Conservation (phyloP, 2,797 vertebrate species). For the Tragelaphus eurycerus region DNA sequence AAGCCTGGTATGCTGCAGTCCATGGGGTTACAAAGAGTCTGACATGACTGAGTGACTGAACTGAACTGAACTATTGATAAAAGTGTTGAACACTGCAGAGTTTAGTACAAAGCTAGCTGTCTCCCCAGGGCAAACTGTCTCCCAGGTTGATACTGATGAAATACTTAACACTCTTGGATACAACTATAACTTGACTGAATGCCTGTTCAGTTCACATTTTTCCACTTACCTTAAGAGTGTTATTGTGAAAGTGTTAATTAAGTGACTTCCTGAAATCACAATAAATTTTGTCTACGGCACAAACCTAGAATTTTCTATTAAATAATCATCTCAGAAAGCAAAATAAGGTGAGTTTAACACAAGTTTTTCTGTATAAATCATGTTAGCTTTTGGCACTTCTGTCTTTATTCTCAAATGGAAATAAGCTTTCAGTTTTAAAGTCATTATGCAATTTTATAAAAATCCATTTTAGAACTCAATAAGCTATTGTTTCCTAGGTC, state of each 20-base stretch:
- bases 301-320: not conserved
- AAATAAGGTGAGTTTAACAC: not conserved
- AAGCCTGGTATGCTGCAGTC: not conserved
- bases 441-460: not conserved
- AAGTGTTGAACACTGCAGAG: not conserved
- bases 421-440: not conserved
- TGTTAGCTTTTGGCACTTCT: not conserved
- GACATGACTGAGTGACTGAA: not conserved
- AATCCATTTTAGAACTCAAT: not conserved
- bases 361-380: not conserved
- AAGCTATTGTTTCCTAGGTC: not conserved
- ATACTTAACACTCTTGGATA: not conserved
- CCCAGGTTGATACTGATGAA: not conserved
- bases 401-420: not conserved
- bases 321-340: slow-evolving; percentile 1
- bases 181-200: not conserved
- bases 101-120: not conserved
- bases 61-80: not conserved
- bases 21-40: not conserved
- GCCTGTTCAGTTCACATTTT: not conserved
- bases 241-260: not conserved
- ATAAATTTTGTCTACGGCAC: not conserved
- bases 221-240: not conserved
- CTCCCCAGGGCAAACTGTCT: not conserved
- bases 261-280: not conserved